Conservation (phyloP, 2,888 invertebrate species). For the Catocala nupta region DNA sequence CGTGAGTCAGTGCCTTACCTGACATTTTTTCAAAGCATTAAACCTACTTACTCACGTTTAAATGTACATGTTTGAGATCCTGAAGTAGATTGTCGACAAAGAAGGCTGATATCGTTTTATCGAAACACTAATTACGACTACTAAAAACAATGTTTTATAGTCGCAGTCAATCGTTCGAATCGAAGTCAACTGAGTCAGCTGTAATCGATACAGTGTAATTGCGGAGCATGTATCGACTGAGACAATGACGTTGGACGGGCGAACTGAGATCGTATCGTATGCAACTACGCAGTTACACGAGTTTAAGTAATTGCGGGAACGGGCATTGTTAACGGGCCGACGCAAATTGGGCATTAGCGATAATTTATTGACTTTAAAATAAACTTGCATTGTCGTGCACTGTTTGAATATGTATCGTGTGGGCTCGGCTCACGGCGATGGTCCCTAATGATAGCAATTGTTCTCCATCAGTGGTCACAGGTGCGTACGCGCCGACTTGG, state of each 20-base stretch:
- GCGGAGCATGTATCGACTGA: conserved; percentile 80
- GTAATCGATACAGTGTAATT: conserved; percentile 85
- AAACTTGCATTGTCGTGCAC: conserved; percentile 81
- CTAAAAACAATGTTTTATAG: conserved; percentile 81
- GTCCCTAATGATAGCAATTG: conserved; percentile 84
- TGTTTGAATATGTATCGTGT: conserved; percentile 84
- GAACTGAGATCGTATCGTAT: conserved; percentile 81
- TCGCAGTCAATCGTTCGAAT: conserved; percentile 76
- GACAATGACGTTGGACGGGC: conserved; percentile 78
- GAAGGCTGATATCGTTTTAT: conserved; percentile 68
- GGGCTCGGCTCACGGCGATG: conserved; percentile 74
- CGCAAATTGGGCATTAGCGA: conserved; percentile 87
- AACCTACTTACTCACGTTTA: conserved; percentile 55
- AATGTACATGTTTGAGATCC: conserved; percentile 60
- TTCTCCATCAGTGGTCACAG: conserved; percentile 83
- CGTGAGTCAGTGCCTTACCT: conserved; percentile 62
- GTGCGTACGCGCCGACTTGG: conserved; percentile 65
- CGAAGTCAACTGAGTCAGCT: conserved; percentile 77
- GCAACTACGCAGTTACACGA: conserved; percentile 80
- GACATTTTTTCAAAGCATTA: conserved; percentile 54
- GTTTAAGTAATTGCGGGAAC: conserved; percentile 87
- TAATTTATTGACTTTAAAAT: conserved; percentile 86
- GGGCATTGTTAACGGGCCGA: conserved; percentile 84
- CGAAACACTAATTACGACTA: conserved; percentile 76
- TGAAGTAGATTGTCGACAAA: conserved; percentile 58